These are phyloP conservation scores for Smithornis capensis DNA, from an alignment of 2,113 vertebrate genomes.

Conservation along the genomic window DNA sequence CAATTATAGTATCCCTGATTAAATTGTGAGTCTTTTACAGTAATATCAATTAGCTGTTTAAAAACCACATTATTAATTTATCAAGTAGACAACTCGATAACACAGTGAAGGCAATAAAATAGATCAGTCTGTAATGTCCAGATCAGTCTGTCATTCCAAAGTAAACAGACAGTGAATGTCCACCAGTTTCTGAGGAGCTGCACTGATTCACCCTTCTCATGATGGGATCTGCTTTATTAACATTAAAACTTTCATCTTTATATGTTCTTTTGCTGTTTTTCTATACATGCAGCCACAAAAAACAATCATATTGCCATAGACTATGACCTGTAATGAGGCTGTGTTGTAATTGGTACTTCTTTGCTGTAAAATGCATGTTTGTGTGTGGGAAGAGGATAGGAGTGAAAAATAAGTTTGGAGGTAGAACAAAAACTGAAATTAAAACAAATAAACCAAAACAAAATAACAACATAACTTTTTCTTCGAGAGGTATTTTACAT, in stretches of 20 bases:
- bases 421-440: neutral
- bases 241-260: neutral
- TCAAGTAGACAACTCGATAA: conserved; percentile 26
- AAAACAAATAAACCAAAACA: neutral
- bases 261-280: neutral
- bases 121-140: neutral
- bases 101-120: neutral
- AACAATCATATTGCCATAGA: neutral
- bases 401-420: neutral
- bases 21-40: neutral
- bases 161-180: neutral
- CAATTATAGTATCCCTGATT: conserved; percentile 28
- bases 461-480: neutral
- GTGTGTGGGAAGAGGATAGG: neutral
- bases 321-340: neutral
- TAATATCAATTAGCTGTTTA: conserved; percentile 35
- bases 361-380: neutral
- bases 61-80: conserved; percentile 44
- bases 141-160: neutral
- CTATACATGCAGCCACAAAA: neutral
- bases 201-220: neutral
- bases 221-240: neutral
- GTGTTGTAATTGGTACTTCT: neutral
- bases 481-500: neutral
- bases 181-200: neutral